phyloP scores from a whole-genome alignment of 1,140 invertebrate genomes.

The Cherax destructor region DNA sequence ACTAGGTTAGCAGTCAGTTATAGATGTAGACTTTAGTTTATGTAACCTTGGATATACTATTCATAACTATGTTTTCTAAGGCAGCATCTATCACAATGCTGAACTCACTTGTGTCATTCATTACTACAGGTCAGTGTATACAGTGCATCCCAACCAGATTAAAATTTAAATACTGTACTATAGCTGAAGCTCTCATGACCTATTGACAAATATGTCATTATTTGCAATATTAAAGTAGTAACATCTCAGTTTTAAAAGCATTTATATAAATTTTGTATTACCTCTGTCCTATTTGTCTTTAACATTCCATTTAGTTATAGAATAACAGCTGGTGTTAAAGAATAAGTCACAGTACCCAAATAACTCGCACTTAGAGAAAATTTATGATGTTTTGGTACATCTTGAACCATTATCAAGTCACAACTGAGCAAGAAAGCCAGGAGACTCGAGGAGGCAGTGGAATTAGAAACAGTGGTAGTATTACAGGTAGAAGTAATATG shows the following conservation, averaged over 20 bases:
- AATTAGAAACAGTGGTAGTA: too few species aligned
- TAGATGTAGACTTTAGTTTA: neutral
- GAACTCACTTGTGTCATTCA: too few species aligned
- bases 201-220: neutral
- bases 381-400: too few species aligned
- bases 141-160: neutral
- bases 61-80: neutral
- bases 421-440: too few species aligned
- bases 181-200: neutral
- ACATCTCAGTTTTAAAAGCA: neutral
- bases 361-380: too few species aligned
- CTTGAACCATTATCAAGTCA: neutral
- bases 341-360: too few species aligned
- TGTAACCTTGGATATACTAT: neutral
- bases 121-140: too few species aligned
- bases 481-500: too few species aligned
- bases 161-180: neutral
- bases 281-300: neutral
- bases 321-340: neutral
- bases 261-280: neutral
- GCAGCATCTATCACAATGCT: neutral
- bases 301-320: constrained; percentile 14
- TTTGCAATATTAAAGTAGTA: neutral
- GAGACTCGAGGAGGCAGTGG: too few species aligned
- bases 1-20: neutral